These are phyloP conservation scores for Astyanax mexicanus DNA, from an alignment of 2,797 vertebrate genomes.

Conservation along the genomic window DNA sequence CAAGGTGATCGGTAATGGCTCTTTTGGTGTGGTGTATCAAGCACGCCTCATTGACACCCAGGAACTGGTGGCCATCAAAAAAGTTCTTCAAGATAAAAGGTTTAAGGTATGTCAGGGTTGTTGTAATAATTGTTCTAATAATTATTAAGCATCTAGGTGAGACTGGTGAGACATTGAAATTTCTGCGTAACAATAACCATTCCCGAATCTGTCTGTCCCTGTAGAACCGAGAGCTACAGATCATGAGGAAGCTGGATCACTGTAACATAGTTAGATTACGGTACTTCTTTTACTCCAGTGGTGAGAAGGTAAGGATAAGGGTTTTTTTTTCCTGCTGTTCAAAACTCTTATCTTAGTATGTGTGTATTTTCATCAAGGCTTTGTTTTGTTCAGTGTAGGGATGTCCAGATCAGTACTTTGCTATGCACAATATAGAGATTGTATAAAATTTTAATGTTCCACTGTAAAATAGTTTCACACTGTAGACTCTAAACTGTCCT, in stretches of 20 bases:
- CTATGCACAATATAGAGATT: too few relatives aligned
- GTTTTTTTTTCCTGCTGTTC: neutral
- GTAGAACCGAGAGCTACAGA: slow-evolving; percentile 84
- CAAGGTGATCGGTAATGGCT: slow-evolving; percentile 84
- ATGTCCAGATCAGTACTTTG: too few relatives aligned
- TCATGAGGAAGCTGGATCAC: slow-evolving; percentile 84
- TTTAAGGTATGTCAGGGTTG: slow-evolving; percentile 75
- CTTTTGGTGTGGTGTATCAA: slow-evolving; percentile 84
- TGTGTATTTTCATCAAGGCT: too few relatives aligned
- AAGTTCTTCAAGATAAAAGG: slow-evolving; percentile 84
- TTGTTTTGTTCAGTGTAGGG: too few relatives aligned
- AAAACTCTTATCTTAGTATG: too few relatives aligned
- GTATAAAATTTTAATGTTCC: too few relatives aligned
- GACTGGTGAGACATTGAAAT: neutral
- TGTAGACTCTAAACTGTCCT: too few relatives aligned
- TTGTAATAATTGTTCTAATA: too few relatives aligned
- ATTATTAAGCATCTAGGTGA: neutral
- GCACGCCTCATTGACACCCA: slow-evolving; percentile 79
- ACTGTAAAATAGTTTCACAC: too few relatives aligned
- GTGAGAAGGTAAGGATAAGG: slow-evolving; percentile 76
- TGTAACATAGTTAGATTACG: slow-evolving; percentile 83
- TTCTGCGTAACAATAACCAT: neutral
- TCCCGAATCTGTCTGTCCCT: neutral
- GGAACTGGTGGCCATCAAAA: slow-evolving; percentile 84
- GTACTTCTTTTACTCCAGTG: slow-evolving; percentile 85